Conservation (phyloP, 2,113 vertebrate species). For the Mormyrus iriodes region DNA sequence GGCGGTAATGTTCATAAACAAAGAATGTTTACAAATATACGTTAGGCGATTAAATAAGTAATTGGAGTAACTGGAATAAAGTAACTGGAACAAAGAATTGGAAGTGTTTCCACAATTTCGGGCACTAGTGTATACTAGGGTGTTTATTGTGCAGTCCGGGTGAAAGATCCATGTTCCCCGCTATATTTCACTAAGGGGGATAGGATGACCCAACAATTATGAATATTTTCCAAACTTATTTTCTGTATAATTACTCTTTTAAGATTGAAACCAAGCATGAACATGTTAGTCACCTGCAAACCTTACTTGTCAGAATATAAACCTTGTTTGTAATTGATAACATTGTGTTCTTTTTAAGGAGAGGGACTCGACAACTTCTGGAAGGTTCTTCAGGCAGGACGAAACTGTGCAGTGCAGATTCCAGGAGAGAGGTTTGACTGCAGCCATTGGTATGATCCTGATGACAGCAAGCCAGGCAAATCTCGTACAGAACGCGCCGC, state of each 20-base stretch:
- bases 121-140: too few species aligned
- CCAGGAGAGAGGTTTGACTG: slow-evolving; percentile 63
- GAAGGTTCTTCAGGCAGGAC: slow-evolving; percentile 67
- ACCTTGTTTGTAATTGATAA: neutral
- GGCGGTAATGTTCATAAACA: too few species aligned
- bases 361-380: slow-evolving; percentile 75
- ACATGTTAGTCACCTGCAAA: neutral
- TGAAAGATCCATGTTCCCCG: too few species aligned
- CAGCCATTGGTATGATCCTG: slow-evolving; percentile 62
- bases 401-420: slow-evolving; percentile 66
- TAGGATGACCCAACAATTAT: neutral
- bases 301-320: neutral
- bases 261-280: neutral
- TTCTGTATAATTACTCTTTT: neutral
- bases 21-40: too few species aligned
- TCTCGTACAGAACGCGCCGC: slow-evolving; percentile 59
- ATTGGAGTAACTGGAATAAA: too few species aligned
- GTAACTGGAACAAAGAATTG: too few species aligned
- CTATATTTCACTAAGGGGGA: too few species aligned
- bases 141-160: too few species aligned
- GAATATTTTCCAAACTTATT: neutral
- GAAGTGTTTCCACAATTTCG: too few species aligned
- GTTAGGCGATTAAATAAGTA: too few species aligned
- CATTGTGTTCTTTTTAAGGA: slow-evolving; percentile 44
- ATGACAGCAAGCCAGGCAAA: slow-evolving; percentile 67